phyloP scores from a whole-genome alignment of 1,140 invertebrate species.

The Brachionus calyciflorus region DNA sequence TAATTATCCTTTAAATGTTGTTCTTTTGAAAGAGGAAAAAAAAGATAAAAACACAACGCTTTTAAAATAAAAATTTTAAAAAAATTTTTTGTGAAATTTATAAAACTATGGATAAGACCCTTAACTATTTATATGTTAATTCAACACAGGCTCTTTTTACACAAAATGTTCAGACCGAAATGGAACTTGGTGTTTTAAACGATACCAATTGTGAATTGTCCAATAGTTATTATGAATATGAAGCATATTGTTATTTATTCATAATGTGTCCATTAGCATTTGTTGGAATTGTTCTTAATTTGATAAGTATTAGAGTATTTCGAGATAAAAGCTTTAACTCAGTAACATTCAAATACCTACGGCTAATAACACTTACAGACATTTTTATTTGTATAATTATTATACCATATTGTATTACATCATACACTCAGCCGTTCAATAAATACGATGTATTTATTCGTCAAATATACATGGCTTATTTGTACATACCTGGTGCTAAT shows the following conservation, averaged over 20 bases:
- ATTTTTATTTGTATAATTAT: conserved; percentile 38
- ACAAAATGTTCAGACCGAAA: neutral
- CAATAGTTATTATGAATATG: conserved; percentile 22
- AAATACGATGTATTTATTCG: conserved; percentile 22
- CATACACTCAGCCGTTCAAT: conserved; percentile 43
- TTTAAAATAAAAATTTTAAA: no score
- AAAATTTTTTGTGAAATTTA: no score
- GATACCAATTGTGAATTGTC: neutral
- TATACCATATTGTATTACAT: conserved; percentile 31
- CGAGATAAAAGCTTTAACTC: conserved; percentile 37
- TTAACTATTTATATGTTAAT: no score
- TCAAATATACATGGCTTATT: conserved; percentile 29
- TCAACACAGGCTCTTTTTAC: no score
- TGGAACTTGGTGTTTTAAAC: no score
- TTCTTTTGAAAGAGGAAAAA: no score
- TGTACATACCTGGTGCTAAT: conserved; percentile 46
- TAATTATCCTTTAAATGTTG: no score
- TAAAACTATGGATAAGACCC: no score
- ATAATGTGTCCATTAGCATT: conserved; percentile 40
- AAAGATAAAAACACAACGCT: no score
- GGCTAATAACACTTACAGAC: conserved; percentile 28
- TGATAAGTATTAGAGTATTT: conserved; percentile 31
- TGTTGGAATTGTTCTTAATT: conserved; percentile 20
- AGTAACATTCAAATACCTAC: conserved; percentile 41
- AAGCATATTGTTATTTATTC: conserved; percentile 30